Base-by-base conservation (phyloP, 2,888 invertebrate species). In the Drosophila cracens region DNA sequence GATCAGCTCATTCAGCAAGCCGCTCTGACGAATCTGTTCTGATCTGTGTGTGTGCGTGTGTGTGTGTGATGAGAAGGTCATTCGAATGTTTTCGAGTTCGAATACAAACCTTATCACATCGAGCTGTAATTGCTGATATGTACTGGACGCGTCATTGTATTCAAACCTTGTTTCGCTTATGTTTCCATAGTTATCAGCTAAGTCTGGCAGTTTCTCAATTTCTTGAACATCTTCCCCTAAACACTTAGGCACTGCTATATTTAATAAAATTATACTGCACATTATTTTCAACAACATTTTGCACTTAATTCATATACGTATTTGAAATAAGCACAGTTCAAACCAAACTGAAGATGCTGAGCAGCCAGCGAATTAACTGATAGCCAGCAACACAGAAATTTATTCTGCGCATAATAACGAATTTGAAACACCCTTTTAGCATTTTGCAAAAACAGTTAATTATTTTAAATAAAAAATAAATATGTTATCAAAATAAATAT, bases 131-230 rank as follows among this genome's bases (percentile, higher is more conserved):
- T 60, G 43, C 0, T 70, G 36, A 4, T 38, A 38, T 8, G 38
- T 56, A 25, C n/a, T 60, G 29, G 5, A 52, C 0, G 51, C 4
- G 27, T 64, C 72, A 13, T 60, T 51, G 0, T 52, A 51, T 18
- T 60, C 38, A 48, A 73, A 73, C 2, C 16, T 48, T 29, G 57
- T 65, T 73, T 72, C 73, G 6, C 51, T 72, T 36, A 51, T 27
- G n/a, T 73, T 60, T 5, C 52, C 65, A 60, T 60, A 57, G 48
- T 65, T 72, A 8, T 57, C 27, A 10, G 72, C 65, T 16, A 65
- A 40, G 13, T 65, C 51, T 1, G 60, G 60, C 33, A 73, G 18
- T 11, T 57, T 56, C 8, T 70, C 53, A 5, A 46, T 8, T 2
- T n/a, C 33, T 18, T n/a, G 5, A 13, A 49, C 29, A n/a, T 13